Base-by-base conservation (phyloP, 2,888 invertebrate genomes). In the Ennomos quercinarius region DNA sequence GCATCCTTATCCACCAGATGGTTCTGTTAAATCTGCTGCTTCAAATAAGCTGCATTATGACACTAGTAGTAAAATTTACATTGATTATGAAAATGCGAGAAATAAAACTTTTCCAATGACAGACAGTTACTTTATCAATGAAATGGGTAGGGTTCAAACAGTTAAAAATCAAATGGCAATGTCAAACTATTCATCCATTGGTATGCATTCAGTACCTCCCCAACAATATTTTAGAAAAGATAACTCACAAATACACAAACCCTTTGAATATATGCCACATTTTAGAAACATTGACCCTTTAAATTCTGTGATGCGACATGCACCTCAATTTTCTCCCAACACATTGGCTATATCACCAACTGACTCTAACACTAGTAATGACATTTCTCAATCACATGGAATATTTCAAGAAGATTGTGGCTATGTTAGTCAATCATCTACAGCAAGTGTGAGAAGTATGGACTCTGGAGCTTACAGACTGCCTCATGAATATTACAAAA, bases 401-500 rank as follows among this genome's bases (percentile, higher is more conserved):
- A 79, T 72, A 59, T 71, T 77, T 47, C 90, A 87, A 74, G 93
- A 93, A 77, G 93, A 93, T 70, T 90, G 86, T 78, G 93, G 92
- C 12, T 93, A 93, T 84, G 87, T 86, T 9, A 93, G 92, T 65
- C 93, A 92, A 65, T 91, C 91, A 46, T 92, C 93, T 40, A 83
- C 84, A 53, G 77, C 85, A 59, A 93, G 91, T 76, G 74, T 84
- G 44, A 85, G 89, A 78, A 93, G 91, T 80, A 73, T 87, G 49
- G 93, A 93, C 58, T 84, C 83, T 48, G 72, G 75, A 43, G 68
- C 83, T 44, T 80, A 79, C 63, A 80, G 84, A 73, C 57, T 81
- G 39, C 78, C 81, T 54, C 80, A 75, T 78, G 90, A 91, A 50
- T 74, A 77, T 62, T 80, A 86, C 65, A 80, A 81, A 68, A 83